Evolutionary conservation across 35 echinoderm and acorn worm genomes (phyloP), one percentile per base, ranked within the genome.

Genomic region (Strongylocentrotus purpuratus): DNA sequence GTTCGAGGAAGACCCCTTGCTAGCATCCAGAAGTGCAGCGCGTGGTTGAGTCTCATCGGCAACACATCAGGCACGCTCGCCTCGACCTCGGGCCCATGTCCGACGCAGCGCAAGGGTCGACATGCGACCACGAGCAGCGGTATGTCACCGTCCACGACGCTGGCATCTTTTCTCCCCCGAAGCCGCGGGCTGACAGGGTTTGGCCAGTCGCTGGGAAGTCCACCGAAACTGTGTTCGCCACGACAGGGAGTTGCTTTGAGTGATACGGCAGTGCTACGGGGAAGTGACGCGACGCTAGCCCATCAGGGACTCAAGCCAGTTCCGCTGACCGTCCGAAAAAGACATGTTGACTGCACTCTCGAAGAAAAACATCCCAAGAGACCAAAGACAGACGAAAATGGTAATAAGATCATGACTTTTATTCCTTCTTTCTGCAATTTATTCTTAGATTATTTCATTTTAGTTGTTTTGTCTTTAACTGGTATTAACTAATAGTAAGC

Each of bases 21-120:
- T 31, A 97, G 96, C 89, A 97, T 97, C 48, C 96, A 94, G 25
- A 97, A 97, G 85, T 97, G 96, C 52, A 97, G 94, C 1, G 96
- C 95, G 20, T 98, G 97, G 97, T 58, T 98, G 4, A 98, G 95
- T 70, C 94, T 97, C 25, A 96, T 98, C 88, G 88, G 95, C 6
- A 96, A 96, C 25, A 61, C 86, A 7, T 28, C 95, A 31, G 31
- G 55, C 18, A 61, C 78, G 12, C 60, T 86, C 70, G 50, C 89
- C 33, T n/a, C 61, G 41, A 17, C 92, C 5, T 48, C 41, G 31
- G 85, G 93, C 22, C 31, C 61, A n/a, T 65, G 94, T n/a, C 33
- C 61, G 61, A 31, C 47, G 33, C 92, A 86, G 86, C 94, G 86
- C 6, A 96, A 45, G 48, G 85, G 94, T 61, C 47, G 95, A 31